Conservation (phyloP, 2,888 invertebrate genomes). For the Leptinotarsa peninsularis region DNA sequence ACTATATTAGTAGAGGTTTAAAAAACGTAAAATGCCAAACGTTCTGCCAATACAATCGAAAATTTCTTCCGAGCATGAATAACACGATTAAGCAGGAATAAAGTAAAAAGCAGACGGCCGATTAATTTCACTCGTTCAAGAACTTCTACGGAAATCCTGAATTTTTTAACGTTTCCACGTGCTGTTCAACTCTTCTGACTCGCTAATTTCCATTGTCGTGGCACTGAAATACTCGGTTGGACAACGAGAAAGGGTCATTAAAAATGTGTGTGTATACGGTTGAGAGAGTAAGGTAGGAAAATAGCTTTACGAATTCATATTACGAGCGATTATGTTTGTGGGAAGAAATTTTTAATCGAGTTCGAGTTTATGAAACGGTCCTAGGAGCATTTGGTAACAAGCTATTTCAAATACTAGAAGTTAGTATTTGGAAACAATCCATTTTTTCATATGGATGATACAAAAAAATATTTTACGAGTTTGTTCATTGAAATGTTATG, state of each 20-base stretch:
- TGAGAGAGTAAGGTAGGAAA: not conserved
- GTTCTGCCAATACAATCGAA: not conserved
- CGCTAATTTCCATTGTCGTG: slow-evolving; percentile 11
- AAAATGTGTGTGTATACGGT: not conserved
- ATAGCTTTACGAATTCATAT: not conserved
- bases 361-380: not conserved
- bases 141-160: slow-evolving; percentile 10
- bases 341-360: not conserved
- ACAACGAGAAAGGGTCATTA: slow-evolving; percentile 11
- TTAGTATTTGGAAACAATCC: no score
- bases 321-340: not conserved
- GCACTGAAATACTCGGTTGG: slow-evolving; percentile 6
- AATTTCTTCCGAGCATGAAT: not conserved
- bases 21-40: no score
- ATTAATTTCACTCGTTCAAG: slow-evolving; percentile 14
- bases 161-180: slow-evolving; percentile 12
- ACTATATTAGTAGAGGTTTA: no score
- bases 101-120: slow-evolving; percentile 8
- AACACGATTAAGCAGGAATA: slow-evolving; percentile 11
- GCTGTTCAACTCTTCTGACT: slow-evolving; percentile 13
- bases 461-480: no score
- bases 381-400: not conserved
- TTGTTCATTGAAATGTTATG: no score
- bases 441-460: no score
- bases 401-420: not conserved